These are phyloP conservation scores for Mamestra brassicae DNA, from an alignment of 2,888 invertebrate species.

Conservation along the genomic window DNA sequence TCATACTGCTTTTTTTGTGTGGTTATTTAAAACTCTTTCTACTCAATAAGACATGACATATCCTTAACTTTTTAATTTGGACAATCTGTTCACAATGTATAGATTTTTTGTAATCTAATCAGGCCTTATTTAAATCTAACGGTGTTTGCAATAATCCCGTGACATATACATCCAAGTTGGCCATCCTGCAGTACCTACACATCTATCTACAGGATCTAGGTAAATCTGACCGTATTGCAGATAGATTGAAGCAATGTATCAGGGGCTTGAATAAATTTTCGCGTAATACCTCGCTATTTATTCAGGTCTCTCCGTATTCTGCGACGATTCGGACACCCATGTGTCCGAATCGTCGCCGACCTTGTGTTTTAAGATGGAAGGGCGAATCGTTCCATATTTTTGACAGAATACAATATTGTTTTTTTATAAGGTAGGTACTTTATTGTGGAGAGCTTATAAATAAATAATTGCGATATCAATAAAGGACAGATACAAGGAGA, in stretches of 20 bases:
- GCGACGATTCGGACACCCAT: slow-evolving; percentile 34
- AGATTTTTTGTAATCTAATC: no score
- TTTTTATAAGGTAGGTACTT: neutral
- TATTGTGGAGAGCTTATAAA: neutral
- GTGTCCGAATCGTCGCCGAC: neutral
- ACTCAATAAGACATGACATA: no score
- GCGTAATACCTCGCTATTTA: slow-evolving; percentile 44
- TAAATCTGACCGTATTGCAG: slow-evolving; percentile 40
- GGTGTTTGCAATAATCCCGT: no score
- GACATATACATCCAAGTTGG: neutral
- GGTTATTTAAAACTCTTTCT: no score
- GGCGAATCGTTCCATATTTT: slow-evolving; percentile 19
- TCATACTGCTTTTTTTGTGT: no score
- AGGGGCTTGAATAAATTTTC: slow-evolving; percentile 47
- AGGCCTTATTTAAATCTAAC: no score
- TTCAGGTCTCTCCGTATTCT: slow-evolving; percentile 35
- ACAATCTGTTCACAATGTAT: no score
- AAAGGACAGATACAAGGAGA: neutral
- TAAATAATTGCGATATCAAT: neutral
- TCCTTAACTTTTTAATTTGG: no score
- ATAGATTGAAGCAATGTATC: slow-evolving; percentile 50
- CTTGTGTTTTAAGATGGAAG: slow-evolving; percentile 17
- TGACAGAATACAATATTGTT: neutral
- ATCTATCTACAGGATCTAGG: slow-evolving; percentile 15
- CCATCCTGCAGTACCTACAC: neutral